These are phyloP conservation scores for Karalla daura DNA, from an alignment of 2,797 vertebrate species.

Conservation along the genomic window DNA sequence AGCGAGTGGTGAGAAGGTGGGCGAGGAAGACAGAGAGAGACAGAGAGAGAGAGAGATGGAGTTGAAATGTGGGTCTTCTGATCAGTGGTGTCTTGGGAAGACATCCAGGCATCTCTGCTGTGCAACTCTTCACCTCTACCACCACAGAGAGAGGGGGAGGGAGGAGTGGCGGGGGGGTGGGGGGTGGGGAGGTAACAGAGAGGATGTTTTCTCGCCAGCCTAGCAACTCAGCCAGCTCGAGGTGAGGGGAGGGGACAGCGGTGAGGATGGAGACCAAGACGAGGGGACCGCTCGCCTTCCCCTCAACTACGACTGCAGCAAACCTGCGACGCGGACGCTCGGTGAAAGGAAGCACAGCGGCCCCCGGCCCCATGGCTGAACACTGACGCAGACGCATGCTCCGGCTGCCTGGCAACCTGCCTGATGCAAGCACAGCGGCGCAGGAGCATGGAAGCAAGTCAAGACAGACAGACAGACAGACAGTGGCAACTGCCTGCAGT, in stretches of 20 bases:
- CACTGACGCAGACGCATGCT: constrained; percentile 40
- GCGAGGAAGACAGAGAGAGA: constrained; percentile 23
- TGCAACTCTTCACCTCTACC: constrained; percentile 55
- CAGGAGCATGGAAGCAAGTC: constrained; percentile 37
- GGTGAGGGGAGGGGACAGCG: constrained; percentile 39
- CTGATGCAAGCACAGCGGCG: constrained; percentile 53
- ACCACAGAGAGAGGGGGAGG: neutral
- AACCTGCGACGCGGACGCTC: neutral
- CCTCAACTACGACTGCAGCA: neutral
- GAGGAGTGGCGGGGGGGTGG: constrained; percentile 2
- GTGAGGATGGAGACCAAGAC: constrained; percentile 38
- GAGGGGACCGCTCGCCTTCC: neutral
- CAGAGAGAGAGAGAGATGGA: constrained; percentile 6
- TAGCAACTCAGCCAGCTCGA: constrained; percentile 61
- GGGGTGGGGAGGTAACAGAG: neutral
- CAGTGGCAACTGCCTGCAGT: constrained; percentile 39
- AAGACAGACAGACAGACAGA: constrained; percentile 47
- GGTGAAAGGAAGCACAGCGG: neutral
- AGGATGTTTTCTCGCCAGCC: constrained; percentile 58
- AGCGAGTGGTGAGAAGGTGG: constrained; percentile 20
- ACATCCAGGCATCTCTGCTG: constrained; percentile 28
- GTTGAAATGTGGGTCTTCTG: constrained; percentile 22
- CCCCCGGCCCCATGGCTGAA: constrained; percentile 14
- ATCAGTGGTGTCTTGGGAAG: constrained; percentile 28
- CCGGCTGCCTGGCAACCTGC: constrained; percentile 58